phyloP scores from a whole-genome alignment of 2,797 vertebrate species.

The Babyrousa celebensis region DNA sequence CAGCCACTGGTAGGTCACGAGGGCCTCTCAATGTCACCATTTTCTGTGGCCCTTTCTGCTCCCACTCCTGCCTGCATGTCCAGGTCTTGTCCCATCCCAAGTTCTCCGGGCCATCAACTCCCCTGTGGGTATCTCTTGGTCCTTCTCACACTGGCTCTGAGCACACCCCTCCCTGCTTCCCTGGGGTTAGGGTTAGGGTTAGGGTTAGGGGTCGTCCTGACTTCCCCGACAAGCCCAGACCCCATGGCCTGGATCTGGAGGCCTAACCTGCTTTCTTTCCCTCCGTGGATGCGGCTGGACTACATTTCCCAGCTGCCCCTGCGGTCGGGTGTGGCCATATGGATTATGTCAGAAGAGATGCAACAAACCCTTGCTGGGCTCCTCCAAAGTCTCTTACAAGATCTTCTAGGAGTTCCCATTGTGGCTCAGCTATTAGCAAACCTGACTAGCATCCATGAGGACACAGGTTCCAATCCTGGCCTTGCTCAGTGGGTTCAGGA shows the following conservation, averaged over 20 bases:
- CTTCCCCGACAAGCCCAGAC: neutral
- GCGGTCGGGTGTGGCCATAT: neutral
- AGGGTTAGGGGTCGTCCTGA: neutral
- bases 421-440: no score
- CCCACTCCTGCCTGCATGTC: neutral
- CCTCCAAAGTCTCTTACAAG: neutral
- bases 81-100: rapidly evolving
- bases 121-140: neutral
- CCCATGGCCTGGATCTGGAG: neutral
- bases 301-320: neutral
- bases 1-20: neutral
- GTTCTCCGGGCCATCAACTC: neutral
- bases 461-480: no score
- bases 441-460: no score
- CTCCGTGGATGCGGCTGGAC: neutral
- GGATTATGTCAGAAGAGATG: neutral
- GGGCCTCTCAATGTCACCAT: neutral
- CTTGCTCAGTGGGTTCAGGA: no score
- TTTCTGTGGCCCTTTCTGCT: neutral
- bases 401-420: no score
- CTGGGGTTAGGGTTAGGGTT: neutral
- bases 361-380: neutral
- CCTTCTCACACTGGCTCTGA: neutral
- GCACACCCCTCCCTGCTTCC: neutral
- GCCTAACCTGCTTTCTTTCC: neutral